phyloP scores from a whole-genome alignment of 2,113 vertebrate species.

The Cheilinus undulatus region DNA sequence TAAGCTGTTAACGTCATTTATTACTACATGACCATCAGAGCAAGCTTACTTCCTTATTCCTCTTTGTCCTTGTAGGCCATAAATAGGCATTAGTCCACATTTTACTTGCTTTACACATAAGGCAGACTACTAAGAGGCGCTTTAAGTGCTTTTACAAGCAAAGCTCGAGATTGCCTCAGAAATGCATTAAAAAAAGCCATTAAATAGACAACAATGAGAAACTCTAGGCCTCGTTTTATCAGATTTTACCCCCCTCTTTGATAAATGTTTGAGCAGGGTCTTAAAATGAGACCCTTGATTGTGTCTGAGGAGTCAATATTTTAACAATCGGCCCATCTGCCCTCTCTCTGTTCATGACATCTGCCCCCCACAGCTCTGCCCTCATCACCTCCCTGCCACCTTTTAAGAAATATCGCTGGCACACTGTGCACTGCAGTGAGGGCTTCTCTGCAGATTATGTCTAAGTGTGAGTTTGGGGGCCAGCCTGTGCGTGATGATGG shows the following conservation, averaged over 20 bases:
- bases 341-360: slow-evolving; percentile 4
- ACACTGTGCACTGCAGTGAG: slow-evolving; percentile 61
- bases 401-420: slow-evolving; percentile 28
- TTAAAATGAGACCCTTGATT: neutral
- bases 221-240: neutral
- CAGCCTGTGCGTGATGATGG: slow-evolving; percentile 62
- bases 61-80: too few relatives aligned
- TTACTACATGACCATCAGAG: too few relatives aligned
- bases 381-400: neutral
- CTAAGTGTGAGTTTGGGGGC: slow-evolving; percentile 15
- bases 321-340: neutral
- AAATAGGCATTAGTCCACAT: too few relatives aligned
- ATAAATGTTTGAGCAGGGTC: neutral
- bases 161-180: too few relatives aligned
- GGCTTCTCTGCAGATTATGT: slow-evolving; percentile 37
- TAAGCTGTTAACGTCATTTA: too few relatives aligned
- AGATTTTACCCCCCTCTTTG: neutral
- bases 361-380: neutral
- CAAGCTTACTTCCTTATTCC: too few relatives aligned
- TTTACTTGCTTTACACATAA: too few relatives aligned
- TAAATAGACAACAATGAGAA: too few relatives aligned
- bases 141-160: too few relatives aligned
- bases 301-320: neutral
- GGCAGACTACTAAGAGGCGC: too few relatives aligned
- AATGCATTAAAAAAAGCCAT: too few relatives aligned